Percentiles rank a stretch among this genome's conserved stretches.
phyloP scores from a whole-genome alignment of 2,888 invertebrate species.

The Parelbella ahira region DNA sequence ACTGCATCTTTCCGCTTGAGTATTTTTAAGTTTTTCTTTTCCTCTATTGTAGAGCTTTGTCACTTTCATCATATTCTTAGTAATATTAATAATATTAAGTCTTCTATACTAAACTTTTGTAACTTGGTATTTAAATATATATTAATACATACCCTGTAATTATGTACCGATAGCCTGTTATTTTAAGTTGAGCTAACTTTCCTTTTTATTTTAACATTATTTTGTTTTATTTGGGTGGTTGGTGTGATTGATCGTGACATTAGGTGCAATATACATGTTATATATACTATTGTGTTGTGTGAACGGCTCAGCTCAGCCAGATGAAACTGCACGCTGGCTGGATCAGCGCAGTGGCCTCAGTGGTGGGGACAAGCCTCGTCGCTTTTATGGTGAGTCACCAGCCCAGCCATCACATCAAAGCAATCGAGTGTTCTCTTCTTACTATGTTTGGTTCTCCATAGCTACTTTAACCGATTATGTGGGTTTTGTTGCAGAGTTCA shows the following conservation, averaged over 20 bases:
- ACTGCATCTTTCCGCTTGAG: conserved; percentile 22
- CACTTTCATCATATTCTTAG: no score
- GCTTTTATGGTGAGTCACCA: conserved; percentile 74
- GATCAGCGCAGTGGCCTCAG: conserved; percentile 61
- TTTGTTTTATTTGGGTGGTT: conserved; percentile 74
- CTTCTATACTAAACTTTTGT: no score
- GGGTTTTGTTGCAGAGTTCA: conserved; percentile 60
- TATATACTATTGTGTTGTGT: conserved; percentile 80
- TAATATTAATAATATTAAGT: no score
- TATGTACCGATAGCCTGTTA: no score
- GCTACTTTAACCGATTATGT: conserved; percentile 36
- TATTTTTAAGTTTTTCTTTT: conserved; percentile 34
- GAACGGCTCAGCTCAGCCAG: conserved; percentile 77
- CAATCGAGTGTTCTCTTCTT: conserved; percentile 3
- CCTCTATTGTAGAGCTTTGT: conserved; percentile 14
- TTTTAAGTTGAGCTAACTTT: conserved; percentile 27
- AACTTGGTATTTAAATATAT: no score
- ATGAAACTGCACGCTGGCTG: conserved; percentile 74
- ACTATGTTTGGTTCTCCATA: conserved; percentile 8
- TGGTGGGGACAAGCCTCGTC: conserved; percentile 63
- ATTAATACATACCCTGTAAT: no score
- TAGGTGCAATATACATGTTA: conserved; percentile 80
- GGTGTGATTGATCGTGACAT: conserved; percentile 70
- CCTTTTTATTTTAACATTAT: conserved; percentile 58
- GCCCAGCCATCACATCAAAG: conserved; percentile 1